phyloP scores from a whole-genome alignment of 2,888 invertebrate genomes.

The Alcis repandata region DNA sequence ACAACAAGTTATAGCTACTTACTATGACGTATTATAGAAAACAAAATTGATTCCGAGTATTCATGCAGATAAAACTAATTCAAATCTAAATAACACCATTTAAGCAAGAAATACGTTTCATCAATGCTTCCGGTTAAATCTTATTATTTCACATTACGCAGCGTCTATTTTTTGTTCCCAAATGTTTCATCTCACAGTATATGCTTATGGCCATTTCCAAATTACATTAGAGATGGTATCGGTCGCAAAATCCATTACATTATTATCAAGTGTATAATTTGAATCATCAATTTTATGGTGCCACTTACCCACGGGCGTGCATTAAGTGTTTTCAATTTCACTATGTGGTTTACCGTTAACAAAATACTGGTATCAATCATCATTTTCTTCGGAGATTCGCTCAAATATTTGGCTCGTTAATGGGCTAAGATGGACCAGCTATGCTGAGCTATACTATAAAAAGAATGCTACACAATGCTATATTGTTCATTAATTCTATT shows the following conservation, averaged over 20 bases:
- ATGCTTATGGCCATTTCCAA: conserved; percentile 46
- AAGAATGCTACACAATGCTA: background rate
- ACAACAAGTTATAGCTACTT: background rate
- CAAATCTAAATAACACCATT: conserved; percentile 4
- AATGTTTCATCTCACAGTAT: conserved; percentile 52
- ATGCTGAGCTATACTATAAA: background rate
- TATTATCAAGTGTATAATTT: conserved; percentile 57
- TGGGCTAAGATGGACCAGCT: conserved; percentile 52
- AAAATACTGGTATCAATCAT: conserved; percentile 76
- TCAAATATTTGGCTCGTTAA: conserved; percentile 69
- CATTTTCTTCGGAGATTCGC: conserved; percentile 69
- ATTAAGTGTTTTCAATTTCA: conserved; percentile 62
- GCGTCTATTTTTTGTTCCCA: conserved; percentile 51
- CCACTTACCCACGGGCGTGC: conserved; percentile 56
- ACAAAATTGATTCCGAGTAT: background rate
- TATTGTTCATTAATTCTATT: too few relatives aligned
- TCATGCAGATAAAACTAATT: background rate
- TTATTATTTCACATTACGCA: conserved; percentile 50
- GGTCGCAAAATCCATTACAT: conserved; percentile 53
- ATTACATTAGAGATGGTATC: conserved; percentile 48
- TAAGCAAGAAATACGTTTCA: conserved; percentile 45
- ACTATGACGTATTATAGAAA: too few relatives aligned
- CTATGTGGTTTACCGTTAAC: conserved; percentile 70
- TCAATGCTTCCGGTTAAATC: conserved; percentile 53
- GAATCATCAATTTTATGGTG: conserved; percentile 55